Evolutionary conservation across 1,140 invertebrate species (phyloP), one percentile per base, ranked within the genome.

Genomic region (Hypothenemus hampei): DNA sequence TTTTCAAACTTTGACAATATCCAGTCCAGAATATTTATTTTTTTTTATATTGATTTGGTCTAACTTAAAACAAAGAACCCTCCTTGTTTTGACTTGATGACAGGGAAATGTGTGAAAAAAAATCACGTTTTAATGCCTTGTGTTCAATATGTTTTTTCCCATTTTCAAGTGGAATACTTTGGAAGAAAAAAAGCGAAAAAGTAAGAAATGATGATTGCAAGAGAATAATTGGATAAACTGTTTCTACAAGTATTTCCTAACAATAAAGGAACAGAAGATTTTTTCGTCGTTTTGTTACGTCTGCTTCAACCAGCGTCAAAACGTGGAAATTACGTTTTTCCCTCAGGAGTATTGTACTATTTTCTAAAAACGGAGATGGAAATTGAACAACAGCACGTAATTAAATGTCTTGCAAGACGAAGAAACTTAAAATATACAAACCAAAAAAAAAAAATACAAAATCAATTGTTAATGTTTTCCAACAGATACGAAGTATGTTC

Each of bases 211-310:
- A 48, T 37, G 46, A 19, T 51, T 41, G 36, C 41, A 29, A 10
- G 13, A 16, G 23, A 31, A 51, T 51, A 51, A 51, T 51, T 51
- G 48, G 48, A 51, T 51, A 51, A 51, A 18, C 48, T 51, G 48
- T 37, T 51, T 51, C 24, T 31, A 24, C 26, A 51, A 51, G 35
- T 51, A 40, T 40, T 23, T 51, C 35, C 35, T 31, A 29, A 21
- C 33, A 37, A 48, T 48, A 36, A 31, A 19, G 19, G 18, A 41
- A 19, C 23, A 51, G 20, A 41, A 29, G 20, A 46, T 29, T 51
- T 51, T 49, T 49, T 49, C 16, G 21, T 41, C 31, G 48, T 51
- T 51, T 41, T 29, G 48, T 51, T 29, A 16, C 37, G 36, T 36
- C 13, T 37, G 19, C 29, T 21, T 49, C 36, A 51, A 51, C 48